Base-by-base conservation (phyloP, 2,888 invertebrate genomes). In the Archips xylosteana region DNA sequence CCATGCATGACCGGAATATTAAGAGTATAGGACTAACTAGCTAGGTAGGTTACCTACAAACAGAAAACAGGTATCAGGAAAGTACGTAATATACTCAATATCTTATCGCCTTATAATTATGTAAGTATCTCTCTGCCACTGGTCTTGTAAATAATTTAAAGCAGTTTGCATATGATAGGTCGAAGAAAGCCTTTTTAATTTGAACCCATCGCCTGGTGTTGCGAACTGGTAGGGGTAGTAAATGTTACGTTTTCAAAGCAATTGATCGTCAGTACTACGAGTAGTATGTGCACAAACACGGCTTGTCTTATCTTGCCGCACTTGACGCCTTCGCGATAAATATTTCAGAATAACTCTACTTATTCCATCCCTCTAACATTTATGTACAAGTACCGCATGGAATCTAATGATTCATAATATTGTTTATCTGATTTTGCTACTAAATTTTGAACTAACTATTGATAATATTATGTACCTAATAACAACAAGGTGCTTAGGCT, bases 311-410 rank as follows among this genome's bases (percentile, higher is more conserved):
- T 73, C 73, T 69, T 64, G 15, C 59, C 69, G 64, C 69, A 73
- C 73, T 73, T 73, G 73, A 73, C 69, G 69, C 73, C 73, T 73
- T 69, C 45, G 69, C 64, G 73, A 73, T 73, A 73, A 69, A 60
- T 73, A 64, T 73, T 73, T 73, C 68, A 69, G 73, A 63, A 73
- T 69, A 69, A 13, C 72, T 49, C 49, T 54, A 69, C 10, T 23
- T 45, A 62, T 63, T 62, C 67, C 64, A 73, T 73, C 73, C 69
- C 68, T 59, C 60, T 47, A 36, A 63, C 59, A 60, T 42, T 69
- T 54, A 49, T 51, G 49, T 34, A 62, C 32, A 57, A 32, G 57
- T 57, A 32, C 57, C 32, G 3, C 57, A 57, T 57, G 32, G 23
- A 32, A 32, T 23, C 1, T 23, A 23, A 23, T 57, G 57, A 57